phyloP scores from a whole-genome alignment of 2,888 invertebrate species.

The Nomada ruficornis region DNA sequence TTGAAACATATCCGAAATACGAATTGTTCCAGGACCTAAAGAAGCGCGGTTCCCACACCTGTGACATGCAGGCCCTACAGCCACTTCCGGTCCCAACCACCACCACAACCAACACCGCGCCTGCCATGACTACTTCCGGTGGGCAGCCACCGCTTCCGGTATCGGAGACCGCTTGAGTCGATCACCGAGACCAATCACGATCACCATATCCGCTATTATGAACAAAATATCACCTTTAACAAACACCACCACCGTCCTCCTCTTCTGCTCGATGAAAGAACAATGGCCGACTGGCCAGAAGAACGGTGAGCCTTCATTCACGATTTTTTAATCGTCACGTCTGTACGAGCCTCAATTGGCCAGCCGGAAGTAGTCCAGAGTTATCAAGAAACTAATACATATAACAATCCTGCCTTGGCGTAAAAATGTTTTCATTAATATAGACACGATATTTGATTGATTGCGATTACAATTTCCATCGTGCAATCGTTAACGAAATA shows the following conservation, averaged over 20 bases:
- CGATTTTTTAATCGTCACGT: slow-evolving; percentile 36
- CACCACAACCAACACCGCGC: slow-evolving; percentile 77
- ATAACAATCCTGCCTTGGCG: no score
- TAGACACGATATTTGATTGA: not conserved
- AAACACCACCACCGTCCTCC: slow-evolving; percentile 65
- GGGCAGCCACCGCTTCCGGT: slow-evolving; percentile 78
- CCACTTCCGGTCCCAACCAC: slow-evolving; percentile 82
- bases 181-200: slow-evolving; percentile 73
- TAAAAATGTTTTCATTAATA: not conserved
- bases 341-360: not conserved
- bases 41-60: slow-evolving; percentile 84
- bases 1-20: slow-evolving; percentile 78
- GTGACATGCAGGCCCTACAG: slow-evolving; percentile 84
- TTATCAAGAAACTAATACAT: no score
- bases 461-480: not conserved
- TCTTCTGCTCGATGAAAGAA: slow-evolving; percentile 73
- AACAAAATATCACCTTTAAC: slow-evolving; percentile 61
- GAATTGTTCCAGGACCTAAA: slow-evolving; percentile 84
- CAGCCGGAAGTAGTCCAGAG: slow-evolving; percentile 44
- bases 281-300: slow-evolving; percentile 77
- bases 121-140: slow-evolving; percentile 82
- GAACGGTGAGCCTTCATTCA: slow-evolving; percentile 80
- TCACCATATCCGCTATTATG: slow-evolving; percentile 67
- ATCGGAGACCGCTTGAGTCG: slow-evolving; percentile 83
- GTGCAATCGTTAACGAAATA: no score